Evolutionary conservation across 2,888 invertebrate genomes (phyloP), one percentile per base, ranked within the genome.

Genomic region (Eupithecia dodoneata): DNA sequence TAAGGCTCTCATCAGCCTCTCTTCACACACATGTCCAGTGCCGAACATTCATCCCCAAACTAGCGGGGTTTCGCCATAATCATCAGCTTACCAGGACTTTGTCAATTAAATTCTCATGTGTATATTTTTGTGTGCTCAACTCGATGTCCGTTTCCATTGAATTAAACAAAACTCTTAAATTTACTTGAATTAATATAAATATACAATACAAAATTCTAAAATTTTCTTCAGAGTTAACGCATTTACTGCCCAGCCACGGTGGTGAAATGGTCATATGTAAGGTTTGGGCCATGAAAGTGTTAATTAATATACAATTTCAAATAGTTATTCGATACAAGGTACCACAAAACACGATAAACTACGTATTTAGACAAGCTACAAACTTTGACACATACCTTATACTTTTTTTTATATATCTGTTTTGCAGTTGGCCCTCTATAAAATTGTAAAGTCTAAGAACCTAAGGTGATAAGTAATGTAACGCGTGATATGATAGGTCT

Each of bases 401-500:
- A 15, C 0, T 10, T 69, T 10, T 69, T n/a, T 69, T 18, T 67
- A 6, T 44, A 10, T 30, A 3, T 45, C 10, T 70, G 10, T 47
- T 70, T 70, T 47, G 9, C 15, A 10, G 45, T 47, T 30, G 30
- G 2, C 9, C 47, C 18, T 47, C 30, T 47, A 4, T 70, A 30
- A 71, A 70, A 73, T 73, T 76, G 49, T 73, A 59, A 71, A 55
- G 18, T 72, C n/a, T 75, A 69, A 18, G 12, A 30, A 47, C 70
- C 49, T 47, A 70, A 45, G 70, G 67, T 69, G 4, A 18, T 72
- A 82, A 82, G 81, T 75, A 77, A 77, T 84, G 77, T 84, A 81
- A 84, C 81, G 86, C 85, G 86, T 85, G 84, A 85, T 86, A 85
- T 83, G 41, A 74, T 71, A 76, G 52, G 65, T 75, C 30, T 47